Evolutionary conservation across 2,113 vertebrate genomes (phyloP), one percentile per base, ranked within the genome.

Genomic region (Mionectes macconnelli): DNA sequence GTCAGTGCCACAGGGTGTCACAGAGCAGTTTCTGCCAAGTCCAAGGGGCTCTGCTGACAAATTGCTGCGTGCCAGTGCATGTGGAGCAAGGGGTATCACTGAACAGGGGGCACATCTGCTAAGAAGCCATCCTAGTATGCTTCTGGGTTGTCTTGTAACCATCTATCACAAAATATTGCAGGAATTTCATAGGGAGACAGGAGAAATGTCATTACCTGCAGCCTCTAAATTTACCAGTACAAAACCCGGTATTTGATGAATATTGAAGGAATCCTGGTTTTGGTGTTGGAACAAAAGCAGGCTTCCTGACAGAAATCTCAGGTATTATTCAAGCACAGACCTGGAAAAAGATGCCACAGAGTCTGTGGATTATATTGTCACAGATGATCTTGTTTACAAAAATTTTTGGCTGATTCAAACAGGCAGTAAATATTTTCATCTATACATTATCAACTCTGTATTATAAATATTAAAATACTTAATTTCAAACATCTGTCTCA

Each of bases 381-480:
- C 2, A 6, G 30, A 11, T 33, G 6, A 0, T 44, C 53, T 44
- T 37, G 24, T 21, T 78, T 21, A 19, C 24, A 57, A 24, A 3
- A 1, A 6, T 27, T 62, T 72, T 77, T 55, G 14, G 16, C 30
- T 14, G 6, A 52, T 76, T 87, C 31, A 31, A 73, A 39, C 6
- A 57, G 9, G 22, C 7, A 20, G 20, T 11, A 39, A 68, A 56
- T 25, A 6, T 76, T 91, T 87, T 62, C 28, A 70, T 31, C n/a
- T 37, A 14, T 4, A 22, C 0, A 0, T 56, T 87, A 83, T 22
- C 31, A 73, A 39, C 4, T 55, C 6, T 12, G 6, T 14, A 9
- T 68, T 75, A 81, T 44, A 89, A 81, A 50, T 7, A 33, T 11
- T 45, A 47, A 63, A 75, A 60, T 19, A 3, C 4, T 59, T 75